Evolutionary conservation across 2,888 invertebrate genomes (phyloP).

Genomic region (Watsonalla cultraria): DNA sequence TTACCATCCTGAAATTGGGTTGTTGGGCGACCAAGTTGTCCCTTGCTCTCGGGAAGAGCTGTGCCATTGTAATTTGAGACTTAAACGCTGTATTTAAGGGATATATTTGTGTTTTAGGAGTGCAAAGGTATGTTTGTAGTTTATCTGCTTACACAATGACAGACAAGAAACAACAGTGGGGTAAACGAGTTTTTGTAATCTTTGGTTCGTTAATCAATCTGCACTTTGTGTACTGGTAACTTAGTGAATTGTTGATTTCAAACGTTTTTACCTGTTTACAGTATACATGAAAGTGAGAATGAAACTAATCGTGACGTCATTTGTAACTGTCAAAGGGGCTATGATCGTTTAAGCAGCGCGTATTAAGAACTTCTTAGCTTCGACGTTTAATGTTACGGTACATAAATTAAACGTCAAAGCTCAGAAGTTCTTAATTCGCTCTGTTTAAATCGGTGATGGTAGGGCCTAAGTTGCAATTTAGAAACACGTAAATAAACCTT

Average conservation of each 20-base stretch:
- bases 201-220: constrained; percentile 51
- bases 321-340: too few relatives aligned
- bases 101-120: constrained; percentile 10
- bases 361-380: too few relatives aligned
- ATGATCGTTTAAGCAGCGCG: too few relatives aligned
- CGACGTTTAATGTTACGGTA: too few relatives aligned
- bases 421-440: too few relatives aligned
- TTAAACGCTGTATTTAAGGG: constrained; percentile 17
- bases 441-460: too few relatives aligned
- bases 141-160: constrained; percentile 53
- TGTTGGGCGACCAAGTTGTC: constrained; percentile 26
- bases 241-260: constrained; percentile 23
- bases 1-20: constrained; percentile 26
- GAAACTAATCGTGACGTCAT: too few relatives aligned
- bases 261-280: neutral
- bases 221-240: constrained; percentile 29
- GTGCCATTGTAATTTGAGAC: constrained; percentile 27
- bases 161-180: constrained; percentile 61
- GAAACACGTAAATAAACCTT: too few relatives aligned
- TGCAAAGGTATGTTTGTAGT: constrained; percentile 24
- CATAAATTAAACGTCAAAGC: too few relatives aligned
- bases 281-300: neutral
- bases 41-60: constrained; percentile 20
- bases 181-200: constrained; percentile 32
- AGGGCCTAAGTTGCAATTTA: too few relatives aligned